phyloP scores from a whole-genome alignment of 2,797 vertebrate genomes.

The Acanthurus lineatus region DNA sequence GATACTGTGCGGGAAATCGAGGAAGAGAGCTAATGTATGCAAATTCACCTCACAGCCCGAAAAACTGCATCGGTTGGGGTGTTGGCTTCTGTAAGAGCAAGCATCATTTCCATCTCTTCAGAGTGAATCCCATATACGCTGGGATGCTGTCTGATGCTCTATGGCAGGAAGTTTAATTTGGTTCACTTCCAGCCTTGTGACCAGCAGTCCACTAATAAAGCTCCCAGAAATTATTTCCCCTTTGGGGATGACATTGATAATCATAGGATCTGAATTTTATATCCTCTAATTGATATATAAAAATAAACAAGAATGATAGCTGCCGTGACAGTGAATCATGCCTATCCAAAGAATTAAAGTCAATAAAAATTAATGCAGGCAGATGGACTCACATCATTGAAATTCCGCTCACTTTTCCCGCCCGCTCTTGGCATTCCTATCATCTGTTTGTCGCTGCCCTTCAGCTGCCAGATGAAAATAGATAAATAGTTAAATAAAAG shows the following conservation, averaged over 20 bases:
- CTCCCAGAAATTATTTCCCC: conserved; percentile 54
- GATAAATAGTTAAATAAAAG: conserved; percentile 52
- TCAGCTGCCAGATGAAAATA: conserved; percentile 64
- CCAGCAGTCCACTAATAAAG: conserved; percentile 59
- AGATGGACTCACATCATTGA: conserved; percentile 81
- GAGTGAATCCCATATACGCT: conserved; percentile 36
- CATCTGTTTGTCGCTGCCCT: conserved; percentile 77
- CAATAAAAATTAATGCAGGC: conserved; percentile 82
- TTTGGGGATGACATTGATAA: conserved; percentile 75
- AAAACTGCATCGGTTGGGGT: conserved; percentile 16
- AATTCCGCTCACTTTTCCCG: conserved; percentile 76
- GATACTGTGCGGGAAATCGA: conserved; percentile 45
- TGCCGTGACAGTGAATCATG: conserved; percentile 65
- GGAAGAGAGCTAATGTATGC: conserved; percentile 54
- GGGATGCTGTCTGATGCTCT: conserved; percentile 25
- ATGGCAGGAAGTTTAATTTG: conserved; percentile 51
- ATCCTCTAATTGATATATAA: conserved; percentile 82
- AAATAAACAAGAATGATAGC: conserved; percentile 82
- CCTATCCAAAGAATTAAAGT: conserved; percentile 82
- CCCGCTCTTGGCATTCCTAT: conserved; percentile 70
- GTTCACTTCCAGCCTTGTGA: conserved; percentile 60
- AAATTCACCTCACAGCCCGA: conserved; percentile 55
- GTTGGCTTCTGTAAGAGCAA: conserved; percentile 35
- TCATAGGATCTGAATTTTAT: conserved; percentile 73
- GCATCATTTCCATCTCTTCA: conserved; percentile 60